phyloP scores from a whole-genome alignment of 2,113 vertebrate genomes.

The Chionodraco myersi region DNA sequence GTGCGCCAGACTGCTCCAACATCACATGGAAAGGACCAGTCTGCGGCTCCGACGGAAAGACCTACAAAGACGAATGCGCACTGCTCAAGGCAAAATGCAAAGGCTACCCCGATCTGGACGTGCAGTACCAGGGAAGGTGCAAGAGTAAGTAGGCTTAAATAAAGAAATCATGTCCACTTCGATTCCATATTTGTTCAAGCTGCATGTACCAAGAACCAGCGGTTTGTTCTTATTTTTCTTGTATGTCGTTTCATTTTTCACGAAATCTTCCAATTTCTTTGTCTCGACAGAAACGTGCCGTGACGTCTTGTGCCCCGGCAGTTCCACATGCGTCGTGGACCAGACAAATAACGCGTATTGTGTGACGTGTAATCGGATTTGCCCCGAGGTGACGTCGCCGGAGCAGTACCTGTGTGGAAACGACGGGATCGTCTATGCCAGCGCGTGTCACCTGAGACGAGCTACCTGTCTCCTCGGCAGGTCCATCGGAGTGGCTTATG shows the following conservation, averaged over 20 bases:
- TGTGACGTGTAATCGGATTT: constrained; percentile 97
- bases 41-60: constrained; percentile 97
- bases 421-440: constrained; percentile 95
- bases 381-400: constrained; percentile 92
- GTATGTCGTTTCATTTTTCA: background rate
- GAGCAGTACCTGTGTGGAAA: constrained; percentile 98
- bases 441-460: constrained; percentile 95
- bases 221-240: background rate
- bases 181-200: background rate
- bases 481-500: constrained; percentile 97
- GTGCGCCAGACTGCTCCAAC: constrained; percentile 97
- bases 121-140: constrained; percentile 99
- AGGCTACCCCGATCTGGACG: constrained; percentile 94
- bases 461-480: constrained; percentile 96
- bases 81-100: constrained; percentile 97
- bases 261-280: constrained; percentile 18
- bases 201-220: background rate
- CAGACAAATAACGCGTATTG: constrained; percentile 99
- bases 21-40: constrained; percentile 97
- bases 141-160: constrained; percentile 89
- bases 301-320: constrained; percentile 95
- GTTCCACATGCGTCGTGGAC: constrained; percentile 96
- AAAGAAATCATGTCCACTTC: background rate
- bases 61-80: constrained; percentile 96
- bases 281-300: constrained; percentile 92